Evolutionary conservation across 2,113 vertebrate species (phyloP), one percentile per base, ranked within the genome.

Genomic region (Chunga burmeisteri): DNA sequence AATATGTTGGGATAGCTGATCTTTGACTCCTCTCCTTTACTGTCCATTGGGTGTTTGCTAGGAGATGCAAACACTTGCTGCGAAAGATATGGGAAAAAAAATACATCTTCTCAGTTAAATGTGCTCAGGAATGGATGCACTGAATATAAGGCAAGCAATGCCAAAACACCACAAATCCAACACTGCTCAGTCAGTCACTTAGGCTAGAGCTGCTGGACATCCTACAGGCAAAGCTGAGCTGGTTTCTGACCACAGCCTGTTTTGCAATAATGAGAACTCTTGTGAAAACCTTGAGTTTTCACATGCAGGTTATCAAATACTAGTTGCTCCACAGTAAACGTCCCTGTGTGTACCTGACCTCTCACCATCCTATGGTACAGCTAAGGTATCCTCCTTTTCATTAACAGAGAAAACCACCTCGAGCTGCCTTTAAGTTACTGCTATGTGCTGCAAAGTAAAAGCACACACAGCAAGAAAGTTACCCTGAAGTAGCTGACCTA

Each of bases 1-100:
- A 99, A 99, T 97, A 99, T 99, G 97, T 99, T 99, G 17, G 99
- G 99, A 96, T 99, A 99, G 98, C 99, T 99, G 98, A 99, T 99
- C 98, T 99, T 99, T 32, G 99, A 99, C 89, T 99, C 99, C 44
- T 99, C 99, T 46, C 99, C 99, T 94, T 99, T 99, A 97, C 99
- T 99, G 98, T 99, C 99, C 99, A 99, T 99, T 2, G 99, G 99
- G 90, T 99, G 99, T 75, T 99, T 99, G 85, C 99, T 99, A 16
- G 99, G 99, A 32, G 99, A 99, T 0, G 99, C 99, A 19, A 99
- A 99, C 89, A 99, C 99, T 99, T 99, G 99, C 99, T 99, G 97
- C 40, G 97, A 96, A 93, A 93, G 72, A 94, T 25, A 56, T 5
- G 30, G 32, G 23, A 49, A 38, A 27, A n/a, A 14, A 34, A 14